Base-by-base conservation (phyloP, 1,140 invertebrate genomes). In the Bombus fervidus region DNA sequence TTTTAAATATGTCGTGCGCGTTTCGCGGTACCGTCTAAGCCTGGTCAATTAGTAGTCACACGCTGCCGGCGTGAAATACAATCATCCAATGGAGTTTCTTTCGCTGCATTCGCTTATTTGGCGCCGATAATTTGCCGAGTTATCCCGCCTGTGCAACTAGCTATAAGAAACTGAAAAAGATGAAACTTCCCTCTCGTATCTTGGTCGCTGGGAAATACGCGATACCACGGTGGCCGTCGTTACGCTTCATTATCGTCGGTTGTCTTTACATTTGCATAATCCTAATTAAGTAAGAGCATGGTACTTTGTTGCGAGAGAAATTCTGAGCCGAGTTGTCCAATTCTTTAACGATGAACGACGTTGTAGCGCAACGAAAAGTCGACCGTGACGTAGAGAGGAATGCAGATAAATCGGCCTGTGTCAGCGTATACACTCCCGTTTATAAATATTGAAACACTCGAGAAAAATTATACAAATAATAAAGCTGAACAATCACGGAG, bases 151-250 rank as follows among this genome's bases (percentile, higher is more conserved):
- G 66, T 53, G 57, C 66, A 66, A 22, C 47, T 53, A 53, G 6
- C 18, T 34, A 47, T 77, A 86, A 81, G 28, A 81, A 86, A 73
- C 43, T 78, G 62, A n/a, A 37, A 39, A 85, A 86, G 64, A 86
- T 81, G 74, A 72, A 82, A 64, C 64, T 86, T 81, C 62, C 72
- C 13, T n/a, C 37, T 62, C 39, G 72, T 43, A 47, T 47, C 15
- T 39, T 76, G 83, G 57, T 53, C n/a, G 81, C 34, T 76, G 80
- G 69, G 71, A 84, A 57, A n/a, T 62, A 41, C 25, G 64, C 53
- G n/a, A n/a, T 66, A 83, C 59, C 69, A 62, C 76, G 76, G 59
- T 37, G 37, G 47, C 28, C 68, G 9, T 8, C 28, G 10, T 57
- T 34, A 39, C n/a, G 31, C 34, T 66, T 47, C 72, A 25, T 76